Base-by-base conservation (phyloP, 2,888 invertebrate genomes). In the Plagodis pulveraria region DNA sequence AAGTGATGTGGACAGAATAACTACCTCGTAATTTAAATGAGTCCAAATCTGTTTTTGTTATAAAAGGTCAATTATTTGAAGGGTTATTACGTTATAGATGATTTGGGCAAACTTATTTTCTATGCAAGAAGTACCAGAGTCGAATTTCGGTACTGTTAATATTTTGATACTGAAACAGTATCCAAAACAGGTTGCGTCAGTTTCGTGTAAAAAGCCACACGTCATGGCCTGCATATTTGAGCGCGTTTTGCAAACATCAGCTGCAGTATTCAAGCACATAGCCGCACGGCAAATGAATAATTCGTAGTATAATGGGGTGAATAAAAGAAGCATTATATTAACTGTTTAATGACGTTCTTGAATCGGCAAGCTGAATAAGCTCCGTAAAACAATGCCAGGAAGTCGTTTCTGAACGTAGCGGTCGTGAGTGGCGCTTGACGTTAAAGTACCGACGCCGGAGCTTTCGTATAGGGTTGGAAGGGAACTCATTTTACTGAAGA, bases 311-410 rank as follows among this genome's bases (percentile, higher is more conserved):
- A 64, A 58, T 51, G 52, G 56, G 49, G 51, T 63, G 66, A 68
- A 70, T 62, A 70, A 67, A 76, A 61, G 54, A 58, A 65, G 58
- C 63, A 62, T 58, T 63, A 69, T 69, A 69, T 70, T 73, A 60
- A 72, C 66, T 72, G 70, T 69, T 68, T 62, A 66, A 58, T 69
- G 65, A 67, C 71, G 64, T 62, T 68, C 69, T 74, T 67, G 73
- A 76, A 80, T 81, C 70, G 74, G 76, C 73, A 67, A 74, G 68
- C 73, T 69, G 73, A 71, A 69, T 69, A 73, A 76, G 69, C 72
- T 70, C 61, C 62, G 62, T 62, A 73, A 22, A 74, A 84, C 84
- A 85, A 86, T 80, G 77, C 67, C 81, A 83, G 84, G 82, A 83
- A 83, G 74, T 56, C 53, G 56, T 41, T 45, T 63, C 62, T 48